phyloP scores from a whole-genome alignment of 2,888 invertebrate genomes.

The Argyra leucocephala region DNA sequence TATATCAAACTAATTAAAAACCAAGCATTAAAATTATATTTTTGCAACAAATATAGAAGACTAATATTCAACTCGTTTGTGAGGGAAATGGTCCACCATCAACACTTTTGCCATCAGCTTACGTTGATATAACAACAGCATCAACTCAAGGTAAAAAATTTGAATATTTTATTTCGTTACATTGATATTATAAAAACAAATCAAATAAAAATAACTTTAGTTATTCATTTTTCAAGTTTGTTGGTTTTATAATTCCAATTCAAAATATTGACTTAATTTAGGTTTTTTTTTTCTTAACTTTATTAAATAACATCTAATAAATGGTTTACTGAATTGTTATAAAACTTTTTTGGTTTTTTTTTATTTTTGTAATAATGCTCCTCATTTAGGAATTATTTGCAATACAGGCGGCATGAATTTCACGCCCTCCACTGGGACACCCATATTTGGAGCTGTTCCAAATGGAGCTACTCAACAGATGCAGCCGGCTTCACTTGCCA shows the following conservation, averaged over 20 bases:
- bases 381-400: slow-evolving; percentile 40
- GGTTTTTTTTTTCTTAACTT: too few species aligned
- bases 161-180: not conserved
- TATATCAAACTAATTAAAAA: too few species aligned
- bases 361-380: not conserved
- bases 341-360: not conserved
- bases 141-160: slow-evolving; percentile 23
- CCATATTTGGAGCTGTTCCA: slow-evolving; percentile 33
- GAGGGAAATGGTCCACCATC: slow-evolving; percentile 22
- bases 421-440: slow-evolving; percentile 26
- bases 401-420: slow-evolving; percentile 37
- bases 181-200: not conserved
- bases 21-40: not conserved
- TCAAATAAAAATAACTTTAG: too few species aligned
- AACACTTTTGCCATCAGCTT: slow-evolving; percentile 24
- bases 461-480: slow-evolving; percentile 24
- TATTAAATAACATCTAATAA: too few species aligned
- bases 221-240: too few species aligned
- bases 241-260: too few species aligned
- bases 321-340: too few species aligned
- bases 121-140: slow-evolving; percentile 26
- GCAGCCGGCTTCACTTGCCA: slow-evolving; percentile 26
- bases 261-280: too few species aligned
- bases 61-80: slow-evolving; percentile 25
- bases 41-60: slow-evolving; percentile 4